Base-by-base conservation (phyloP, 2,797 vertebrate species). In the Xenops minutus region DNA sequence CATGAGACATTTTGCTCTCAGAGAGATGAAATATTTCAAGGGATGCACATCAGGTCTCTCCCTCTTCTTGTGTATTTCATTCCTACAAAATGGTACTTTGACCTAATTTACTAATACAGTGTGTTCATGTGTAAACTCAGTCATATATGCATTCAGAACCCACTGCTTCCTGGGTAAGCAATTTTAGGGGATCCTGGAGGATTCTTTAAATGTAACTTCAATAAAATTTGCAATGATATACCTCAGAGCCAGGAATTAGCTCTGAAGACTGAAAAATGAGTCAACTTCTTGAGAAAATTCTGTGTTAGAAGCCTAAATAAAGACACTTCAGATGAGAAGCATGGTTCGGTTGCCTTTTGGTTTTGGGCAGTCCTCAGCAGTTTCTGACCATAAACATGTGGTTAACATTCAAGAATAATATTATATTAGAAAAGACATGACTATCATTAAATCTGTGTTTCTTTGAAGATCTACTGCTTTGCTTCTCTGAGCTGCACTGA, bases 1-100 rank as follows among this genome's bases (percentile, higher is more conserved):
- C 10, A 1, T 0, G 1, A 29, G 29, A 17, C 6, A 39, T 51
- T 68, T 39, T 68, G 30, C 54, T 66, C 27, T 30, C 4, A 4
- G 22, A 69, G 15, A 51, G 32, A 66, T 6, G 17, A 92, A 43
- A 37, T 79, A 11, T 41, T 44, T 44, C 23, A 32, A 63, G 17
- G 20, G 36, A 20, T 6, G 32, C 18, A 69, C 21, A 85, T 48
- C 55, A 20, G 27, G 56, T n/a, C 14, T 55, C 63, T 76, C 58
- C 62, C 29, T 44, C 71, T 52, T n/a, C 51, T 44, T 9, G 4
- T 5, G 12, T 30, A 20, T 61, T 78, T 61, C 43, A 41, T 15
- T 75, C 56, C 44, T 49, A 30, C 9, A 4, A 85, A 77, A 49
- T 5, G 5, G 29, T 49, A 43, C 58, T 88, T 69, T 32, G 49